Base-by-base conservation (phyloP, 2,113 vertebrate genomes). In the Oreotrochilus melanogaster region DNA sequence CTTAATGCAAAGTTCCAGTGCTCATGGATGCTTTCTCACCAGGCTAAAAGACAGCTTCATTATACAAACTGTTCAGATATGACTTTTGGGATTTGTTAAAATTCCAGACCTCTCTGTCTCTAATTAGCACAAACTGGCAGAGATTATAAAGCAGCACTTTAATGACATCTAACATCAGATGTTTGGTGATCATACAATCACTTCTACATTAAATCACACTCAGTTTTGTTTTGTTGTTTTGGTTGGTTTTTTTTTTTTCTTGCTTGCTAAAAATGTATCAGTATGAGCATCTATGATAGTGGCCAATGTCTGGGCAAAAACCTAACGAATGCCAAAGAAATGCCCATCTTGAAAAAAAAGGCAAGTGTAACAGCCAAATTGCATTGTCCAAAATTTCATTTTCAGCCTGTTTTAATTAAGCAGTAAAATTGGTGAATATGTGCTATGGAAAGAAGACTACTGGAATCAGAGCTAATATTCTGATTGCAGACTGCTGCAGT, bases 111-210 rank as follows among this genome's bases (percentile, higher is more conserved):
- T 98, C 98, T 98, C 98, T 98, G 98, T 98, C 98, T 93, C 96
- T 97, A 97, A 98, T 97, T 98, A 98, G 97, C 98, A 98, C 97
- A 97, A 98, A 95, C 96, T 97, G 98, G 97, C 97, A 98, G 98
- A 99, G 98, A 98, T 97, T 96, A 97, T 96, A 98, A 98, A 98
- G 98, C 97, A 98, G 99, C 99, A 99, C 99, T 99, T 99, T 99
- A 99, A 98, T 97, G 97, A 98, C 98, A 98, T 97, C 98, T 98
- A 97, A 97, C 97, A 98, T 97, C 98, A 97, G 96, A 98, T 98
- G 96, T 97, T 98, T 98, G 95, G 97, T 99, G 97, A 96, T 98
- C 97, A 97, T 97, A 85, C 97, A 98, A 96, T 98, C 98, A 96
- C 92, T 97, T 96, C 88, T 97, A 96, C 96, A 91, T 97, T 92